phyloP scores from a whole-genome alignment of 1,140 invertebrate genomes.

The Sycobia sp. region DNA sequence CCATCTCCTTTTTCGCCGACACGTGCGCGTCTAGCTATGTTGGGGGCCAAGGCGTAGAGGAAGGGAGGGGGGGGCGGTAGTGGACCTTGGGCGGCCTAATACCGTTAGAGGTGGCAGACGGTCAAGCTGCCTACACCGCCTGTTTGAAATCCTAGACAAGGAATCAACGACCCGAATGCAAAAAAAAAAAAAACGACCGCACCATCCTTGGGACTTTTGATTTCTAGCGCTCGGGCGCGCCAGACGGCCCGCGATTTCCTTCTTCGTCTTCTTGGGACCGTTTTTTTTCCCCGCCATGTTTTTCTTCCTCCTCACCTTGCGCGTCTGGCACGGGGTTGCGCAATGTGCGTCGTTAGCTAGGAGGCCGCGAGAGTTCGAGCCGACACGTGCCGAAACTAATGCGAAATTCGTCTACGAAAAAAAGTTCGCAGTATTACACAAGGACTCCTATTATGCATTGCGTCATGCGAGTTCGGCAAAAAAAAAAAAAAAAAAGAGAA shows the following conservation, averaged over 20 bases:
- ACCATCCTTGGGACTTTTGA: slow-evolving; percentile 42
- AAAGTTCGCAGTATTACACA: neutral
- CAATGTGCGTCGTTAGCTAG: too few species aligned
- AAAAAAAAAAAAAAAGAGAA: too few species aligned
- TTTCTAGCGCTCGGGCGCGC: slow-evolving; percentile 43
- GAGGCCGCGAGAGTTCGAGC: neutral
- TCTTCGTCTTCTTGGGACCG: neutral
- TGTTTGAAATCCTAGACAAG: slow-evolving; percentile 33
- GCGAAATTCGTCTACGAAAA: slow-evolving; percentile 10
- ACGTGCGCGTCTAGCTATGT: too few species aligned
- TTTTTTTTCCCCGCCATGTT: neutral
- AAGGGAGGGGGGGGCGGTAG: too few species aligned
- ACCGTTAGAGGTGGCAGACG: slow-evolving; percentile 58
- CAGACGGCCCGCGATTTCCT: slow-evolving; percentile 38
- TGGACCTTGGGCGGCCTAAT: slow-evolving; percentile 18
- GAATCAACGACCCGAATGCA: neutral
- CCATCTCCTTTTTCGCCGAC: too few species aligned
- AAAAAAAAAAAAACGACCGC: slow-evolving; percentile 1
- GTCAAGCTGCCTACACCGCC: too few species aligned
- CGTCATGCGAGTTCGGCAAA: too few species aligned
- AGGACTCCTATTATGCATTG: slow-evolving; percentile 9
- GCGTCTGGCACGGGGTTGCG: too few species aligned
- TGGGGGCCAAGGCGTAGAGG: too few species aligned
- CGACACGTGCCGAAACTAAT: neutral
- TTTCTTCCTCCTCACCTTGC: too few species aligned